A percentile compares a stretch with the other conserved stretches of the same genome.
Conservation (phyloP, 2,888 invertebrate genomes). For the Drosophila suboccidentalis region DNA sequence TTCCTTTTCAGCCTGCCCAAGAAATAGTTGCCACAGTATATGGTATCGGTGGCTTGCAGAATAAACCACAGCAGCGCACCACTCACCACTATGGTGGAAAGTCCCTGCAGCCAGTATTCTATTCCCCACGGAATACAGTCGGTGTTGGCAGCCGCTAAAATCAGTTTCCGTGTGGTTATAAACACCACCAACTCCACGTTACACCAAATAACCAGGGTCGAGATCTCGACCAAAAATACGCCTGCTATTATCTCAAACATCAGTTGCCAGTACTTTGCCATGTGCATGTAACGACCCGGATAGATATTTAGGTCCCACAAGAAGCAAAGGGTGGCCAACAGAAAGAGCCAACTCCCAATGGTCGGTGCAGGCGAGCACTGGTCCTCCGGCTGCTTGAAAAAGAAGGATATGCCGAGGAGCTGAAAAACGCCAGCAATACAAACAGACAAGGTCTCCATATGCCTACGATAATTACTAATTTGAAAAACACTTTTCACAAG, state of each 20-base stretch:
- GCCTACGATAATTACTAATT: not conserved
- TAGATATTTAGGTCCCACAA: slow-evolving; percentile 68
- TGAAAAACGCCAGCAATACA: slow-evolving; percentile 63
- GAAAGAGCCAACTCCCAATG: slow-evolving; percentile 74
- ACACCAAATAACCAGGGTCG: slow-evolving; percentile 75
- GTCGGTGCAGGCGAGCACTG: slow-evolving; percentile 73
- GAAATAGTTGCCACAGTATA: slow-evolving; percentile 1
- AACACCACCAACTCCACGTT: slow-evolving; percentile 59
- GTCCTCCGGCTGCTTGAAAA: slow-evolving; percentile 69
- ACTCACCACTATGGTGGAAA: slow-evolving; percentile 15
- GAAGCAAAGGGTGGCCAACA: slow-evolving; percentile 64
- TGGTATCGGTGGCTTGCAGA: slow-evolving; percentile 47
- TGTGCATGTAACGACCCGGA: slow-evolving; percentile 73
- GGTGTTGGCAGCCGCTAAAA: not conserved
- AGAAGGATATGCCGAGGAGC: slow-evolving; percentile 65
- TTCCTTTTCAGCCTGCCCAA: not conserved
- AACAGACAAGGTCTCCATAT: slow-evolving; percentile 55
- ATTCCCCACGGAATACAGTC: slow-evolving; percentile 10
- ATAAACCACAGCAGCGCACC: slow-evolving; percentile 41
- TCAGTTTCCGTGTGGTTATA: slow-evolving; percentile 1
- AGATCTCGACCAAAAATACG: slow-evolving; percentile 68
- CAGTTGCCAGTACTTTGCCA: slow-evolving; percentile 60
- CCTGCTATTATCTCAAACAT: slow-evolving; percentile 61
- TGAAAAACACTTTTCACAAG: not conserved
- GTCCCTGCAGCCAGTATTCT: slow-evolving; percentile 26